Evolutionary conservation across 2,113 vertebrate species (phyloP), one percentile per base, ranked within the genome.

Genomic region (Halichoerus grypus): DNA sequence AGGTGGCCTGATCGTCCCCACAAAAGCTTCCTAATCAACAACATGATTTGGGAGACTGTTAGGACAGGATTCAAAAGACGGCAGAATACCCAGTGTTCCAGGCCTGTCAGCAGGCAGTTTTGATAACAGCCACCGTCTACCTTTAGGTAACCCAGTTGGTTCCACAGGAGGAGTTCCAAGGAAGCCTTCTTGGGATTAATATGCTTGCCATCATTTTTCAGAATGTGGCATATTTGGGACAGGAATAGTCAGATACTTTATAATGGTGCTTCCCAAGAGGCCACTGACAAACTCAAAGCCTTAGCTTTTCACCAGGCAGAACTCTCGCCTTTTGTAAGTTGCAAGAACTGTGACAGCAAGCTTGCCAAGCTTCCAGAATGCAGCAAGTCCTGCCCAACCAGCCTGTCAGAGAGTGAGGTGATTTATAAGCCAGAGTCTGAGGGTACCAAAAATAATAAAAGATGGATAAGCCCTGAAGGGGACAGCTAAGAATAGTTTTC

Each of bases 191-290:
- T 87, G n/a, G 36, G 67, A 87, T 89, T 84, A 69, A 67, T 84
- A 65, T 49, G 92, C 92, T 93, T 82, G 65, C 74, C 76, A 46
- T 86, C 36, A 57, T 61, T 97, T 96, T 94, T 92, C 51, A 91
- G 19, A 53, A 19, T 22, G 8, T 94, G 80, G 53, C 71, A 83
- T 93, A 89, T 97, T 95, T 87, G 90, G 83, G 57, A 74, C 10
- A 71, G 33, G 57, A n/a, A 63, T 39, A 42, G 2, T 85, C 88
- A 72, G 61, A 84, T 4, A 55, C 16, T 93, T 26, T 46, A 63
- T 67, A 88, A 49, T 19, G 9, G 22, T 10, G 19, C 22, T 85
- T 89, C 95, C 80, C 26, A 46, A 21, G 53, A 87, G 90, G 87
- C 61, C 61, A 14, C 77, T n/a, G 59, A 83, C n/a, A 86, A 42